These are phyloP conservation scores for Heliconius hortense DNA, from an alignment of 2,888 invertebrate species.

Conservation along the genomic window DNA sequence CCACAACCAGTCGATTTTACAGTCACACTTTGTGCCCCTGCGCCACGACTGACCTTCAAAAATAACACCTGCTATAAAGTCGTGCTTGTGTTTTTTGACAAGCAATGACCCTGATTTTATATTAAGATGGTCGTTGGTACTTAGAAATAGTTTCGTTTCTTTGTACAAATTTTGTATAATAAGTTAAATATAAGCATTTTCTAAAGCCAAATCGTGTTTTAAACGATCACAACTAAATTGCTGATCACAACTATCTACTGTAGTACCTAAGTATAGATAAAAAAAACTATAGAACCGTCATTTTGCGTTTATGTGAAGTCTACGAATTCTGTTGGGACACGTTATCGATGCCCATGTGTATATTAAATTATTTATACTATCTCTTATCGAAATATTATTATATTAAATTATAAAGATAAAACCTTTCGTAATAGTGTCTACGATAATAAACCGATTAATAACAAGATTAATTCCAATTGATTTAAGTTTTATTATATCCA, in stretches of 20 bases:
- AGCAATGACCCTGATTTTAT: constrained; percentile 24
- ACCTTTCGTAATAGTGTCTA: background rate
- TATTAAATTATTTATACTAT: background rate
- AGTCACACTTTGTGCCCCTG: no score
- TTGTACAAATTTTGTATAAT: background rate
- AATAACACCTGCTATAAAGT: background rate
- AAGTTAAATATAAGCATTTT: background rate
- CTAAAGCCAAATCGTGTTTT: background rate
- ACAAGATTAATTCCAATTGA: background rate
- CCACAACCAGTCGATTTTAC: no score
- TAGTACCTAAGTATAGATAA: background rate
- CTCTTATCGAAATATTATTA: background rate
- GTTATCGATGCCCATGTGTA: background rate
- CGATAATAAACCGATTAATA: background rate
- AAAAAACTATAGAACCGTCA: background rate
- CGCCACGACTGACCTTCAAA: background rate
- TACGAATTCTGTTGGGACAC: background rate
- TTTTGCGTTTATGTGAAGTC: background rate
- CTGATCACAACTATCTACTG: no score
- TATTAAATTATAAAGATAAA: constrained; percentile 11
- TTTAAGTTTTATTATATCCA: background rate
- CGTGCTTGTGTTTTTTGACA: constrained; percentile 6
- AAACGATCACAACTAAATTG: background rate
- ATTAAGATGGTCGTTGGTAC: background rate
- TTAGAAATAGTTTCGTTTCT: background rate